These are phyloP conservation scores for Phyllopteryx taeniolatus DNA, from an alignment of 2,113 vertebrate species.

Conservation along the genomic window DNA sequence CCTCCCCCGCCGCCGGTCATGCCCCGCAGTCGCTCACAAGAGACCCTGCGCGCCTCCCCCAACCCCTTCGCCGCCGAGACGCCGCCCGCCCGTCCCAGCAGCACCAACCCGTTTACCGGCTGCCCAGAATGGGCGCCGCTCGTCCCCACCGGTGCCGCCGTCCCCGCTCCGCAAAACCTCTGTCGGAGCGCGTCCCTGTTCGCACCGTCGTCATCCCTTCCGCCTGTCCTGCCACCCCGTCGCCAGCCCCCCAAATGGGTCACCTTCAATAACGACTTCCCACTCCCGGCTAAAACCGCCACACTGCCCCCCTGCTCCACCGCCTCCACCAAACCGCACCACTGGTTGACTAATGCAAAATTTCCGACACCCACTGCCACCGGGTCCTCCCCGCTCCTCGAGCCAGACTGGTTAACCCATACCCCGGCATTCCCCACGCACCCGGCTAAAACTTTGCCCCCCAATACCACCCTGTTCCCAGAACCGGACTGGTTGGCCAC, in stretches of 20 bases:
- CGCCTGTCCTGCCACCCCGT: constrained; percentile 33
- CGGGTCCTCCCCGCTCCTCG: constrained; percentile 31
- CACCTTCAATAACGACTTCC: constrained; percentile 75
- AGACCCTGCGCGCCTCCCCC: constrained; percentile 70
- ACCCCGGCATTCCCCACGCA: constrained; percentile 51
- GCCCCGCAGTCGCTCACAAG: constrained; percentile 78
- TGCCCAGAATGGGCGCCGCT: neutral
- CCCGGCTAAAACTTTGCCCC: constrained; percentile 12
- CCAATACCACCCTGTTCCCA: constrained; percentile 31
- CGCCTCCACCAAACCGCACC: constrained; percentile 57
- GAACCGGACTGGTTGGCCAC: constrained; percentile 73
- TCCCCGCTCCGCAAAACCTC: constrained; percentile 10
- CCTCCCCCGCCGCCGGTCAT: constrained; percentile 72
- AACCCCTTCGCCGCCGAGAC: constrained; percentile 68
- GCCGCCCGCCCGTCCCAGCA: constrained; percentile 62
- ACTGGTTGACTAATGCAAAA: constrained; percentile 68
- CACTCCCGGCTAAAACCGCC: constrained; percentile 23
- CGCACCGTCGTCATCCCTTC: constrained; percentile 40
- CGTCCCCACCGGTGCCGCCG: constrained; percentile 24
- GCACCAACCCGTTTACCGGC: constrained; percentile 82
- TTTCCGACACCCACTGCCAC: constrained; percentile 15
- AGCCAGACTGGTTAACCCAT: constrained; percentile 73
- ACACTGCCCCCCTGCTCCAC: constrained; percentile 14
- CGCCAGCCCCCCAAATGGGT: constrained; percentile 78
- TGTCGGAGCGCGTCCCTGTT: constrained; percentile 41